Evolutionary conservation across 2,797 vertebrate species (phyloP).

Genomic region (Pangasius krempfi): DNA sequence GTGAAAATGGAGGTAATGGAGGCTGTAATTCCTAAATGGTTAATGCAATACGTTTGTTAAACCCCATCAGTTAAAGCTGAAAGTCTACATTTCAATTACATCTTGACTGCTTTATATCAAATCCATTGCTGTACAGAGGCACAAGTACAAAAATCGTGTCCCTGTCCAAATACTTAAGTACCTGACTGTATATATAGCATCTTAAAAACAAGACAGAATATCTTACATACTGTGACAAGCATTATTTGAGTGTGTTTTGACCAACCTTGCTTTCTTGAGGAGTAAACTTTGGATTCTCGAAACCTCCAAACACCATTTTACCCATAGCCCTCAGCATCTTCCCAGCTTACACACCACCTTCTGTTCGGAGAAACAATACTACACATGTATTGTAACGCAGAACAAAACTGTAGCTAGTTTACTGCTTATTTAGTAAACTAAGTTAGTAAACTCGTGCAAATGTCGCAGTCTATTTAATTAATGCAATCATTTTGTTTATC

Average conservation of each 20-base stretch:
- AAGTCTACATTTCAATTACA: no score
- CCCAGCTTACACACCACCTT: neutral
- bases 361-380: neutral
- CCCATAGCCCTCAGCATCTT: conserved; percentile 73
- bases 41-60: no score
- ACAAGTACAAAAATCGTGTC: no score
- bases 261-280: conserved; percentile 68
- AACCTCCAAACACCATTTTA: conserved; percentile 70
- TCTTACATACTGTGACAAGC: neutral
- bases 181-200: neutral
- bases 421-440: no score
- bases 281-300: conserved; percentile 70
- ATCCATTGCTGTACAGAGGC: no score
- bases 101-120: no score
- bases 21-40: no score
- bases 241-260: neutral
- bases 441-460: neutral
- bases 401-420: neutral
- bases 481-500: neutral
- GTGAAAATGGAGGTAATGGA: no score
- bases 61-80: no score
- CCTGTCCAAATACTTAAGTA: no score
- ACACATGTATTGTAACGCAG: neutral
- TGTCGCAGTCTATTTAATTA: no score
- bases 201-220: neutral